These are phyloP conservation scores for Ianthella basta DNA, from an alignment of 37 sponge, comb jelly and placozoan species.

Conservation along the genomic window DNA sequence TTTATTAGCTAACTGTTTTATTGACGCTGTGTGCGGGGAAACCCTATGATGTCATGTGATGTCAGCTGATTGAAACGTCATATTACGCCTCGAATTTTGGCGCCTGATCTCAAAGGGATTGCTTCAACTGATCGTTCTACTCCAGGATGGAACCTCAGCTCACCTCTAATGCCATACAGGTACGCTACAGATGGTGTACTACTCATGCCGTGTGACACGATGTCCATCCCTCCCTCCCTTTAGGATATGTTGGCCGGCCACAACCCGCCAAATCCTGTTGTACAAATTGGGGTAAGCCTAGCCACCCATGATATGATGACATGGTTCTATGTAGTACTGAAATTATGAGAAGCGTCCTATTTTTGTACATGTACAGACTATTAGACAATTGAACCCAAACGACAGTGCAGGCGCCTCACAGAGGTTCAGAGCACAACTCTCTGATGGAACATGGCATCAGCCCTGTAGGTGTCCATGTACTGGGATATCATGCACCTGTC, in stretches of 20 bases:
- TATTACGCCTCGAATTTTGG: neutral
- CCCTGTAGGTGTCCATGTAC: conserved; percentile 45
- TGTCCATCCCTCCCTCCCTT: neutral
- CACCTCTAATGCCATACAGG: conserved; percentile 32
- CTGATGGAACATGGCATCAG: conserved; percentile 60
- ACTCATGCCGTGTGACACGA: neutral
- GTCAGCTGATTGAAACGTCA: neutral
- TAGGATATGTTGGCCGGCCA: conserved; percentile 53
- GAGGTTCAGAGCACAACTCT: conserved; percentile 62
- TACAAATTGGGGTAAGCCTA: conserved; percentile 68
- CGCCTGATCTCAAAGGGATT: neutral
- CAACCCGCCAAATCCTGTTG: conserved; percentile 36
- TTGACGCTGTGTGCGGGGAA: too few species aligned
- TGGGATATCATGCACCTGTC: too few species aligned
- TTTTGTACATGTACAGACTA: conserved; percentile 37
- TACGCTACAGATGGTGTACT: neutral
- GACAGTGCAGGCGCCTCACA: conserved; percentile 3
- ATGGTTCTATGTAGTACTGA: too few species aligned
- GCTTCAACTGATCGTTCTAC: neutral
- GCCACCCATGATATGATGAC: neutral
- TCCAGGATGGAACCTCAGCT: conserved; percentile 14
- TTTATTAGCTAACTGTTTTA: too few species aligned
- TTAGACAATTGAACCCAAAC: conserved; percentile 51
- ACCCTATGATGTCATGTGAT: neutral
- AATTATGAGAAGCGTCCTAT: neutral